Base-by-base conservation (phyloP, 2,797 vertebrate genomes). In the Falco naumanni region DNA sequence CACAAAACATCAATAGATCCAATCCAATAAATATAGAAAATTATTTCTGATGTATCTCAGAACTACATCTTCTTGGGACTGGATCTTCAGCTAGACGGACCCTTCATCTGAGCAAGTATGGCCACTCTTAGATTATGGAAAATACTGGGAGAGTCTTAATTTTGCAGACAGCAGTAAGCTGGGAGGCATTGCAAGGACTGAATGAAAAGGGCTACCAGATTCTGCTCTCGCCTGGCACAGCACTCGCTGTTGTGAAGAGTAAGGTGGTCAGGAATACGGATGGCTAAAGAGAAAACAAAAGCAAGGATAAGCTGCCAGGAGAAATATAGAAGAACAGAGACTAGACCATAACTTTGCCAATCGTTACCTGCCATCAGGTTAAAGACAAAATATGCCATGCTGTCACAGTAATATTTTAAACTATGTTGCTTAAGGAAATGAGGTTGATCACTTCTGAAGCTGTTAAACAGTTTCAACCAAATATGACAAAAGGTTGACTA, bases 181-280 rank as follows among this genome's bases (percentile, higher is more conserved):
- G 13, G 6, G 10, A 89, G 11, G 10, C 7, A 8, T 5, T 69
- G 9, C 19, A 74, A 80, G 9, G 11, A 34, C 14, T 0, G 1
- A 39, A 37, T 3, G 8, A 39, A 80, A 64, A 48, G 15, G 21
- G 5, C 31, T 57, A 10, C 6, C 10, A 29, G 18, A 39, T 33
- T 53, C 34, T 70, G 3, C 37, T 65, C 14, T 33, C 47, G 22
- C 5, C 17, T 51, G 24, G 6, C 34, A 12, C 1, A 2, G 13
- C 13, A 43, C 56, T 71, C 5, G 2, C 25, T 45, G 9, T 12
- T 39, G 13, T 34, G 5, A 47, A 14, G 31, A 24, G 8, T 57
- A 81, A 56, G 21, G 9, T 41, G 5, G 3, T 37, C 29, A 63
- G 57, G 83, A 65, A 66, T 39, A 79, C 1, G 69, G 68, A 61